Conservation (phyloP, 2,888 invertebrate genomes). For the Eilema caniola region DNA sequence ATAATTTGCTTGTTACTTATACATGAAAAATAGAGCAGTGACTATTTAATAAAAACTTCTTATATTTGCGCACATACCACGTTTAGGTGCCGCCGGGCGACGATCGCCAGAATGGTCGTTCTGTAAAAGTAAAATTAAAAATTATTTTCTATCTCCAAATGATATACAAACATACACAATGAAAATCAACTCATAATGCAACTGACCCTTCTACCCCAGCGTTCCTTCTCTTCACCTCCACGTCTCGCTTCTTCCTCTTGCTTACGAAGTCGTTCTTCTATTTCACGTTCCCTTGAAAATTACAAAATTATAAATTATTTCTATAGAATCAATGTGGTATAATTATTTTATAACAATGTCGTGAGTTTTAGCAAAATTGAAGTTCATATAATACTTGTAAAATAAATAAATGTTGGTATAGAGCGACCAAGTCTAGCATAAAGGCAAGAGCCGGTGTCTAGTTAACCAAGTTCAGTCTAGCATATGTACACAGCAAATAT, state of each 20-base stretch:
- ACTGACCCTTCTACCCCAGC: slow-evolving; percentile 77
- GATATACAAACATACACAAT: neutral
- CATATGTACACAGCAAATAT: slow-evolving; percentile 53
- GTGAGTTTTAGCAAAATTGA: neutral
- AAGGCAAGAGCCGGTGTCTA: slow-evolving; percentile 52
- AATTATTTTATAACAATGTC: neutral
- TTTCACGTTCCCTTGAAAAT: slow-evolving; percentile 90
- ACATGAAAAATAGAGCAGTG: neutral
- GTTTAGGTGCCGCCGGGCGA: slow-evolving; percentile 73
- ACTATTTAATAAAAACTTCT: neutral
- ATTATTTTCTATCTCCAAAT: neutral
- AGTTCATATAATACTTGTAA: neutral
- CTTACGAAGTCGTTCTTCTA: slow-evolving; percentile 94
- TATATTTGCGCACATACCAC: slow-evolving; percentile 64
- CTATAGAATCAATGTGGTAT: no score
- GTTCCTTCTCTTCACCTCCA: slow-evolving; percentile 76
- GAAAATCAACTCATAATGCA: neutral
- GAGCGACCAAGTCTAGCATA: slow-evolving; percentile 51
- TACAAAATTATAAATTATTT: neutral
- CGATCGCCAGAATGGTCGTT: slow-evolving; percentile 81
- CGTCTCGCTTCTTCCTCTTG: slow-evolving; percentile 82
- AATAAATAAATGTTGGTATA: slow-evolving; percentile 45
- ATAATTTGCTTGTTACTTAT: neutral
- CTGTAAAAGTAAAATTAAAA: slow-evolving; percentile 57
- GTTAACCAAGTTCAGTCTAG: slow-evolving; percentile 45